These are phyloP conservation scores for Sinohyriopsis cumingii DNA, from an alignment of 2,888 invertebrate genomes.

Conservation along the genomic window DNA sequence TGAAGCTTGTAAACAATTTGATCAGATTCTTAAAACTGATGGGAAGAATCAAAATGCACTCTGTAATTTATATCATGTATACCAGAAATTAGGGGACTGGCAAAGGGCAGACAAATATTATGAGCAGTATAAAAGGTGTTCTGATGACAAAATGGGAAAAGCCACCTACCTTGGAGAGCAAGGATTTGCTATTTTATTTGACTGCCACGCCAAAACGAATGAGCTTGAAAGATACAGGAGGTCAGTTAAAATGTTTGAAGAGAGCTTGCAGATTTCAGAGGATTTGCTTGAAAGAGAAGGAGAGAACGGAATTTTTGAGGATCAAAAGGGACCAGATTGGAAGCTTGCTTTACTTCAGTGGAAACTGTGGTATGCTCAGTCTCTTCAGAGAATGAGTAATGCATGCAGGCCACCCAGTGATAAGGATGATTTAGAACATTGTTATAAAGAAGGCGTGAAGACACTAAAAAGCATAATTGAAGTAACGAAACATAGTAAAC, in stretches of 20 bases:
- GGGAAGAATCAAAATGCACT: slow-evolving; percentile 3
- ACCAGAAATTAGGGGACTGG: slow-evolving; percentile 4
- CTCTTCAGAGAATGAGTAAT: not conserved
- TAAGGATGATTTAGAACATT: not conserved
- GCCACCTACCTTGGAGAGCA: slow-evolving; percentile 6
- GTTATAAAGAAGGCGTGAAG: no score
- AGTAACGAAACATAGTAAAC: no score
- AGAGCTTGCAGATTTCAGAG: not conserved
- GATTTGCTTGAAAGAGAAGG: no score
- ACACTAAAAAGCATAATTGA: no score
- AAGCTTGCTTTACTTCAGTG: slow-evolving; percentile 1
- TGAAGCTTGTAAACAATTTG: not conserved
- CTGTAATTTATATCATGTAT: not conserved
- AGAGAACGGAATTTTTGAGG: no score
- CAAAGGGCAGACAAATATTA: not conserved
- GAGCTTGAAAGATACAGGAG: slow-evolving; percentile 1
- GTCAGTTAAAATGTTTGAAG: not conserved
- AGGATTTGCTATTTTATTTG: slow-evolving; percentile 7
- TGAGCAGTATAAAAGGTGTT: not conserved
- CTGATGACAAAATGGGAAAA: not conserved
- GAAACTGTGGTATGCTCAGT: slow-evolving; percentile 9
- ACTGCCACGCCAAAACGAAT: not conserved
- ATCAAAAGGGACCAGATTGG: no score
- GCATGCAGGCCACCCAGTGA: not conserved
- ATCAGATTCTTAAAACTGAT: not conserved